Base-by-base conservation (phyloP, 2,113 vertebrate species). In the Neotoma lepida region DNA sequence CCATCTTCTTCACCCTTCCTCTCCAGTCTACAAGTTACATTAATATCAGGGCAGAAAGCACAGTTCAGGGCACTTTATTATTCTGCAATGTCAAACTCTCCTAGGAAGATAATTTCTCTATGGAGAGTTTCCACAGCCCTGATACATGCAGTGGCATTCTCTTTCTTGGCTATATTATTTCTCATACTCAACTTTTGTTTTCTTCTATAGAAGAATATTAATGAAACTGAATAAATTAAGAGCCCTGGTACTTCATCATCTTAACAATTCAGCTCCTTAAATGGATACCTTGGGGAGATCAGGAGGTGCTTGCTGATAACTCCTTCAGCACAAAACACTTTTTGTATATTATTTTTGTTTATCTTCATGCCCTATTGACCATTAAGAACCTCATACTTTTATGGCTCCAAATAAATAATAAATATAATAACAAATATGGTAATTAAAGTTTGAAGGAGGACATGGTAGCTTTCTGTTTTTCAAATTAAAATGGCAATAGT, bases 141-240 rank as follows among this genome's bases (percentile, higher is more conserved):
- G 17, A 63, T 73, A 63, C 8, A 35, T 7, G 30, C 39, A 8
- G 54, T 78, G 64, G 30, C 73, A 39, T 93, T 80, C 49, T 68
- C 78, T 92, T 92, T 94, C 73, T 78, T 78, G 73, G 35, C 51
- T 39, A 10, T 66, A 28, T 88, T 89, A 95, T 89, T 95, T 87
- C 54, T 97, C 95, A 96, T 26, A 14, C 41, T 86, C 89, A 66
- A 28, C 82, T 89, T 87, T 95, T 90, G 85, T 80, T 96, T 92
- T 94, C 58, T 95, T 95, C 94, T 86, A 71, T 28, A 81, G 80
- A 74, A 88, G 93, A 93, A 95, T 97, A 95, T 94, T 93, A 96
- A 95, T 95, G 91, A 71, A 64, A 96, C 12, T 10, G 91, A 97
- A 93, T 95, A 96, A 97, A 97, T 95, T 86, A 96, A 85, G 91